Conservation (phyloP, 2,888 invertebrate species). For the Brachyptera risi region DNA sequence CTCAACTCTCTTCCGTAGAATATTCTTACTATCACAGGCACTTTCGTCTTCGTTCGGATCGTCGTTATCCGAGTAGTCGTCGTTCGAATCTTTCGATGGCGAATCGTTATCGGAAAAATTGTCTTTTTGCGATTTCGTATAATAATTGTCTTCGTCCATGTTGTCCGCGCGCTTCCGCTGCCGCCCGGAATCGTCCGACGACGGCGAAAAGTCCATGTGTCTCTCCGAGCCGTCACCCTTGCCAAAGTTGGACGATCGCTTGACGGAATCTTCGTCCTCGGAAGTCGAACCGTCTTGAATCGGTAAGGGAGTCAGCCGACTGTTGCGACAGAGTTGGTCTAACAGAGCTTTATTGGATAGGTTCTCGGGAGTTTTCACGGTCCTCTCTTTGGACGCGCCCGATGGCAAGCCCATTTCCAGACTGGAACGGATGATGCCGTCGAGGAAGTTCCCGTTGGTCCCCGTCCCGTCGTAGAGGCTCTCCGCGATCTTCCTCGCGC, state of each 20-base stretch:
- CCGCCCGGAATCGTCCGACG: constrained; percentile 21
- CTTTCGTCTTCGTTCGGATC: constrained; percentile 39
- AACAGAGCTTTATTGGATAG: constrained; percentile 59
- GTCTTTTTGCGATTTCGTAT: constrained; percentile 37
- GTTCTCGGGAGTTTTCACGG: constrained; percentile 48
- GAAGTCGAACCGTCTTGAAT: constrained; percentile 33
- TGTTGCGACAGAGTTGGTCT: constrained; percentile 63
- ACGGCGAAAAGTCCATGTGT: constrained; percentile 22
- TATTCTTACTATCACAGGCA: constrained; percentile 51
- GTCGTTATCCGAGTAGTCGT: constrained; percentile 14
- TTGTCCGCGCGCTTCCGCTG: constrained; percentile 24
- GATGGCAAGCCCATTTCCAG: constrained; percentile 62
- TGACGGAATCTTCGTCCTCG: constrained; percentile 32
- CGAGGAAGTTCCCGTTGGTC: constrained; percentile 73
- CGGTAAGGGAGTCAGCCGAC: constrained; percentile 51
- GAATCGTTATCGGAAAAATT: constrained; percentile 30
- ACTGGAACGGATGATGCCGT: constrained; percentile 78
- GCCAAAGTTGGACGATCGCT: constrained; percentile 12
- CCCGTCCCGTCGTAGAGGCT: constrained; percentile 60
- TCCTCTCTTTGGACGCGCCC: background rate
- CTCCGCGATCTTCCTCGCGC: constrained; percentile 58
- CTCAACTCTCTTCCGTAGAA: constrained; percentile 42
- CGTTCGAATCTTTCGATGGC: constrained; percentile 42
- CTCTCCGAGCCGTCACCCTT: constrained; percentile 2
- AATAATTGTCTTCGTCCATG: constrained; percentile 51